Conservation (phyloP, 2,888 invertebrate genomes). For the Dione vanillae region DNA sequence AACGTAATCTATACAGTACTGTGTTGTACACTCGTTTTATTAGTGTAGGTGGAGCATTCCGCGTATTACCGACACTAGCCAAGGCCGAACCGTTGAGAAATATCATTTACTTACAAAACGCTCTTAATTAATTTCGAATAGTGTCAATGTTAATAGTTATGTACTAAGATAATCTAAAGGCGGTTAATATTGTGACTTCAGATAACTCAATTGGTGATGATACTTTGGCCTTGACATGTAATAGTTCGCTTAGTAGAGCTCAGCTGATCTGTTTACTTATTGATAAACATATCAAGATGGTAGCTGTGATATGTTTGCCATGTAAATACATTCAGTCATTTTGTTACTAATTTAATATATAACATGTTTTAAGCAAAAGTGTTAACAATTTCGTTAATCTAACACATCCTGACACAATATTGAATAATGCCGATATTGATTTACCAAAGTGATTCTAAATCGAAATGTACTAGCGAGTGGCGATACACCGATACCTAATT, state of each 20-base stretch:
- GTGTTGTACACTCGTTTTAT: not conserved
- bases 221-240: constrained; percentile 17
- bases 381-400: too few relatives aligned
- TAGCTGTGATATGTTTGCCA: not conserved
- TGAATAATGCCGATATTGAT: constrained; percentile 7
- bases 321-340: not conserved
- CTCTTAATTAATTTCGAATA: constrained; percentile 62
- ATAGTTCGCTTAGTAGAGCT: constrained; percentile 1
- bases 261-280: constrained; percentile 1
- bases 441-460: not conserved
- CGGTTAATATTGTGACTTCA: constrained; percentile 8
- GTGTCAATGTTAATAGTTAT: constrained; percentile 55
- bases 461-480: constrained; percentile 20
- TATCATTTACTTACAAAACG: constrained; percentile 56
- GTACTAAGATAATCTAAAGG: constrained; percentile 31
- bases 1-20: constrained; percentile 28
- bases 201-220: constrained; percentile 9
- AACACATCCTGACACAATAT: not conserved
- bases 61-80: constrained; percentile 48
- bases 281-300: constrained; percentile 1
- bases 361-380: too few relatives aligned
- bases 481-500: constrained; percentile 25
- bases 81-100: constrained; percentile 58
- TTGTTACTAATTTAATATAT: not conserved
- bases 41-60: constrained; percentile 18